Conservation (phyloP, 2,113 vertebrate species). For the Aspidoscelis tigris region DNA sequence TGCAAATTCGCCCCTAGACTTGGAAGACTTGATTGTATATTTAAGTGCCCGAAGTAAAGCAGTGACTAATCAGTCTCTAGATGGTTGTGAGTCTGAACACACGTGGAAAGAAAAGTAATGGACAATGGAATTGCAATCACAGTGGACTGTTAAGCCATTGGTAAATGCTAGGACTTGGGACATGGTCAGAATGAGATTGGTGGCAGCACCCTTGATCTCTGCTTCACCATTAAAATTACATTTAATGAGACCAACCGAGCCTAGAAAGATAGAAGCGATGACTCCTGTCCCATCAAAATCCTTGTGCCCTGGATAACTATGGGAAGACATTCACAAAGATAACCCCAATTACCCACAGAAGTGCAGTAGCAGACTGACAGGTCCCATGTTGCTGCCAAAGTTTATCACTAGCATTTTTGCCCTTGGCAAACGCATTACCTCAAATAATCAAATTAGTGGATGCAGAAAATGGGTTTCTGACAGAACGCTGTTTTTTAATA, state of each 20-base stretch:
- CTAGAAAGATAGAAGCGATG: background rate
- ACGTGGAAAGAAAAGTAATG: background rate
- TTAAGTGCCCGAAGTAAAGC: background rate
- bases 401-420: conserved; percentile 44
- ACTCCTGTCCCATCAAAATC: background rate
- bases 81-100: background rate
- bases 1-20: no score
- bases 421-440: conserved; percentile 50
- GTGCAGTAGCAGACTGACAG: conserved; percentile 32
- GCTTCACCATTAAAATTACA: background rate
- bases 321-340: background rate
- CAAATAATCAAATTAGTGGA: conserved; percentile 53
- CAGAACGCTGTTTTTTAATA: conserved; percentile 62
- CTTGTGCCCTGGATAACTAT: background rate
- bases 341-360: conserved; percentile 12
- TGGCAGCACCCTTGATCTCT: background rate
- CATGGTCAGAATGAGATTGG: background rate
- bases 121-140: background rate
- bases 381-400: conserved; percentile 29
- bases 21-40: background rate
- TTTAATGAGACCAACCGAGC: background rate
- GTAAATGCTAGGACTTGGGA: background rate
- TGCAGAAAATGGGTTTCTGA: conserved; percentile 59
- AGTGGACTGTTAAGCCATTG: background rate
- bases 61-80: background rate